Evolutionary conservation across 2,113 vertebrate species (phyloP).

Genomic region (Microtus montanus): DNA sequence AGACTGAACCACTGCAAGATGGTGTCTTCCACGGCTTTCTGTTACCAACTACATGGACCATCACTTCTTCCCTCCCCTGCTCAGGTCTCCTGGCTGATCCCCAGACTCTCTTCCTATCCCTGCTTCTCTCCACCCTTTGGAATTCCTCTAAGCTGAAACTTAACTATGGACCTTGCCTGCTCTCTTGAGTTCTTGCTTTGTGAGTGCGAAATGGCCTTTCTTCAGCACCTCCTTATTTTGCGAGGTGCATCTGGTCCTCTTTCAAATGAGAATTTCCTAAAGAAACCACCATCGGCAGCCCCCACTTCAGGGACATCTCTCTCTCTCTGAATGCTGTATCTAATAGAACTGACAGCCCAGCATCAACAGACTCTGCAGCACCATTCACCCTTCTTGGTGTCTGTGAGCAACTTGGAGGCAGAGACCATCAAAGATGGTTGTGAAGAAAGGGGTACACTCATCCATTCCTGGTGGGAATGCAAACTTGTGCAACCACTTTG

Average conservation of each 20-base stretch:
- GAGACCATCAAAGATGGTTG: not conserved
- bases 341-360: not conserved
- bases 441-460: no score
- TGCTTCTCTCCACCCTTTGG: not conserved
- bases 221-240: not conserved
- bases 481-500: no score
- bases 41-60: not conserved
- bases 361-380: not conserved
- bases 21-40: not conserved
- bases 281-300: not conserved
- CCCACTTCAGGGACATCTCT: not conserved
- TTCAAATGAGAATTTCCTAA: not conserved
- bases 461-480: no score
- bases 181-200: not conserved
- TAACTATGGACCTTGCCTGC: not conserved
- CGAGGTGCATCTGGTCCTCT: not conserved
- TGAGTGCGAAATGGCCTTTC: fast-evolving
- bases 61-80: not conserved
- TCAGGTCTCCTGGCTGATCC: not conserved
- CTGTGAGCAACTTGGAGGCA: not conserved
- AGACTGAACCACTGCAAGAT: not conserved
- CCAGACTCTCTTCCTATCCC: not conserved
- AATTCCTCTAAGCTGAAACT: not conserved
- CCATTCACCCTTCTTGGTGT: not conserved
- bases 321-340: not conserved